Conservation (phyloP, 1,140 invertebrate genomes). For the Cotesia typhae region DNA sequence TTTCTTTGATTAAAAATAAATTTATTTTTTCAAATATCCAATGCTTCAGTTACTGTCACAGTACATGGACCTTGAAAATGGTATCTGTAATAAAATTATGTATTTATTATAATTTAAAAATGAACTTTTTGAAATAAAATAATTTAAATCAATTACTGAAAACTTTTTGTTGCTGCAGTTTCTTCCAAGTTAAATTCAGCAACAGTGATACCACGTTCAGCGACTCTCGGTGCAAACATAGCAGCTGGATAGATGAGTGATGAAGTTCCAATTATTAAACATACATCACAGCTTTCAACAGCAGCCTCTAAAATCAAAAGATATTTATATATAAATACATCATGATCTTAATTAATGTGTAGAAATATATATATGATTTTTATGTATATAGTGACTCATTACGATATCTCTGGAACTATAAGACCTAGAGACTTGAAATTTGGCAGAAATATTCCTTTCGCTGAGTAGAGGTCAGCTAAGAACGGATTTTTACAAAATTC, state of each 20-base stretch:
- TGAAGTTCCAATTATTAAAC: constrained; percentile 86
- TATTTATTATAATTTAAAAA: background rate
- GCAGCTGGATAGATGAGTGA: constrained; percentile 92
- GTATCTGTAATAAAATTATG: constrained; percentile 6
- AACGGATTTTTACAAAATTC: too few relatives aligned
- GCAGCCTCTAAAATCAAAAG: constrained; percentile 64
- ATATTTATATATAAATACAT: constrained; percentile 1
- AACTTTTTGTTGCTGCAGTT: constrained; percentile 76
- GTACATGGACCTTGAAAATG: constrained; percentile 32
- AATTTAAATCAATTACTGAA: constrained; percentile 69
- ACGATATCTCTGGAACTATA: too few relatives aligned
- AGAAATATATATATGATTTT: too few relatives aligned
- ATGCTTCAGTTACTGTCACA: constrained; percentile 25
- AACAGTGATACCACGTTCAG: constrained; percentile 79
- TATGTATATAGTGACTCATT: too few relatives aligned
- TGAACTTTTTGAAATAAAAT: constrained; percentile 11
- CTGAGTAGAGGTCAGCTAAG: too few relatives aligned
- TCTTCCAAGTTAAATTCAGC: constrained; percentile 90
- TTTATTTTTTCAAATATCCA: constrained; percentile 8
- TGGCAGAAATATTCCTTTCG: too few relatives aligned
- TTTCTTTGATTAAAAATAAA: background rate
- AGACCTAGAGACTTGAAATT: too few relatives aligned
- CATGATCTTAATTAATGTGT: too few relatives aligned
- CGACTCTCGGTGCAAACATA: constrained; percentile 87
- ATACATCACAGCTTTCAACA: constrained; percentile 80